A percentile compares a stretch with the other conserved stretches of the same genome.
These are phyloP conservation scores for Oncorhynchus masou DNA, from an alignment of 2,113 vertebrate genomes.

Conservation along the genomic window DNA sequence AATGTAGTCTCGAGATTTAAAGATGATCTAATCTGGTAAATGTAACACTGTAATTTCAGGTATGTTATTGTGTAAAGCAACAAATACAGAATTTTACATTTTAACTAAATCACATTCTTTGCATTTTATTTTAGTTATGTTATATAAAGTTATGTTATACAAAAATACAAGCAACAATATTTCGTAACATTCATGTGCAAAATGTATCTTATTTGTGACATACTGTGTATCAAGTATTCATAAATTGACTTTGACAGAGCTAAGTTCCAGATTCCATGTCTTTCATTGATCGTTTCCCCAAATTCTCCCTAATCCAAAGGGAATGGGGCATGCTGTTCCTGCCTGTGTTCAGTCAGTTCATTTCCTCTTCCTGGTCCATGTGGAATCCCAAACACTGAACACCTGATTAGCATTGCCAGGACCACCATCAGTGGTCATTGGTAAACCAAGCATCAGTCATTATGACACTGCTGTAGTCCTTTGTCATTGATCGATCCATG, in stretches of 20 bases:
- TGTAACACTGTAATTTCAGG: not conserved
- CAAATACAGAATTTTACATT: too few species aligned
- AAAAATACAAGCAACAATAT: not conserved
- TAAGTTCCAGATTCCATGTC: not conserved
- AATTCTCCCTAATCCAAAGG: not conserved
- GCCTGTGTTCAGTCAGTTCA: not conserved
- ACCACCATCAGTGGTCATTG: too few species aligned
- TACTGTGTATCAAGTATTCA: not conserved
- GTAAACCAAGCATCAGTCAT: not conserved
- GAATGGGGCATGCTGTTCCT: not conserved
- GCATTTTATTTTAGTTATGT: not conserved
- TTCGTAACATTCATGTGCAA: not conserved
- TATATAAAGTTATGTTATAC: not conserved
- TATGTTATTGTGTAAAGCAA: not conserved
- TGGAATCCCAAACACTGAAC: not conserved
- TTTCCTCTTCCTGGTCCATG: not conserved
- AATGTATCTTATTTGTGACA: not conserved
- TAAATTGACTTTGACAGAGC: not conserved
- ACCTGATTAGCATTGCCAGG: conserved; percentile 5
- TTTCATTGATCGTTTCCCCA: not conserved
- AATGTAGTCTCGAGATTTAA: not conserved
- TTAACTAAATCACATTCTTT: not conserved
- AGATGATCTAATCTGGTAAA: too few species aligned
- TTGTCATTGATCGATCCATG: not conserved
- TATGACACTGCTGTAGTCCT: not conserved